Evolutionary conservation across 2,113 vertebrate genomes (phyloP).

Genomic region (Heliornis fulica): DNA sequence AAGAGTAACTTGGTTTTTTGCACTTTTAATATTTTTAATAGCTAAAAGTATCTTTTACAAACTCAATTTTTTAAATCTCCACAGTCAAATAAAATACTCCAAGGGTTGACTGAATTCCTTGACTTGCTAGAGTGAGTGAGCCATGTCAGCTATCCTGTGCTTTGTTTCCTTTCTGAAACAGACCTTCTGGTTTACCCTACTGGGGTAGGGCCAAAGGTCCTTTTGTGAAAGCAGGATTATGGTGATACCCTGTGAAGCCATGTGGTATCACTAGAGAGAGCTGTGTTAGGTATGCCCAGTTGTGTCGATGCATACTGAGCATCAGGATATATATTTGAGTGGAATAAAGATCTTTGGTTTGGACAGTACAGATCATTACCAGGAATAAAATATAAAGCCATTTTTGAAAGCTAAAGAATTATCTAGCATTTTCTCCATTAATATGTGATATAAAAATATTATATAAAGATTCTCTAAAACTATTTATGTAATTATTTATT

Average conservation of each 20-base stretch:
- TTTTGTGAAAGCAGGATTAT: background rate
- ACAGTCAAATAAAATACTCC: no score
- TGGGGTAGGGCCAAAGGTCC: background rate
- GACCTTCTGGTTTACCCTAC: background rate
- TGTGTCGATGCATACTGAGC: background rate
- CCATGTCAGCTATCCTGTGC: background rate
- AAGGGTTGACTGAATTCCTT: background rate
- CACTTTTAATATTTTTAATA: background rate
- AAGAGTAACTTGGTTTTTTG: background rate
- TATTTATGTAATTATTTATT: background rate
- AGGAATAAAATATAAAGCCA: background rate
- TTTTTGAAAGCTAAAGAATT: background rate
- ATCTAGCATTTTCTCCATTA: background rate
- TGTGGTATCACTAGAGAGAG: background rate
- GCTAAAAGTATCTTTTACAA: background rate
- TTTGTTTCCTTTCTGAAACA: background rate
- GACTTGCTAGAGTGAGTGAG: no score
- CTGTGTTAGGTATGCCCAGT: fast-evolving
- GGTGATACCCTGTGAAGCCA: background rate
- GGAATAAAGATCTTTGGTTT: background rate
- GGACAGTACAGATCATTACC: background rate
- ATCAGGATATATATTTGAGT: background rate
- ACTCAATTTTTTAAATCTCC: no score
- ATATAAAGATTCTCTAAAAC: background rate
- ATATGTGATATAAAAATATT: no score